Percentiles rank a stretch among this genome's conserved stretches.
Conservation (phyloP, 2,797 vertebrate genomes). For the Danio tinwini region DNA sequence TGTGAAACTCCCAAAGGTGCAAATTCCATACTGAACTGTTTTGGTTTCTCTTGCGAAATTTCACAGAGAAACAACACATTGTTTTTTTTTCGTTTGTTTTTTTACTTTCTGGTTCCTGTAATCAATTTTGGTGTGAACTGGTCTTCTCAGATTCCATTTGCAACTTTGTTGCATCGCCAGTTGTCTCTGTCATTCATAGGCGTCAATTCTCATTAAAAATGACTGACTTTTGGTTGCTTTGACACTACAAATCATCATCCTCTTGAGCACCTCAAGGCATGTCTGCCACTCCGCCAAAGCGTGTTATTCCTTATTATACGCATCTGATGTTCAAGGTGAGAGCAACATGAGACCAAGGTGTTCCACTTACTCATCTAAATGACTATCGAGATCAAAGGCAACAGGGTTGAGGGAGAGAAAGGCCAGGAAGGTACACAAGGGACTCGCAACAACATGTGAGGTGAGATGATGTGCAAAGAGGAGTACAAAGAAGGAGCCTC, state of each 20-base stretch:
- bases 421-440: conserved; percentile 18
- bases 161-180: background rate
- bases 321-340: conserved; percentile 23
- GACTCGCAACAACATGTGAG: conserved; percentile 30
- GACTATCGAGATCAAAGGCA: conserved; percentile 40
- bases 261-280: background rate
- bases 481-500: conserved; percentile 26
- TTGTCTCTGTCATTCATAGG: background rate
- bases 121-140: background rate
- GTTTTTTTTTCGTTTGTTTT: background rate
- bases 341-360: conserved; percentile 14
- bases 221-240: background rate
- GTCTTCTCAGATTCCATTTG: background rate
- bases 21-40: too few species aligned
- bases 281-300: too few species aligned
- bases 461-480: conserved; percentile 39
- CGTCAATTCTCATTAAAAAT: background rate
- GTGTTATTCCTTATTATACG: conserved; percentile 2
- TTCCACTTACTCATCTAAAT: background rate
- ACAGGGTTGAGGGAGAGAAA: conserved; percentile 7
- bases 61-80: background rate
- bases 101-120: background rate
- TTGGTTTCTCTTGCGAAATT: background rate
- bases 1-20: too few species aligned
- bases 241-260: background rate